These are phyloP conservation scores for Nomada hirtipes DNA, from an alignment of 2,888 invertebrate species.

Conservation along the genomic window DNA sequence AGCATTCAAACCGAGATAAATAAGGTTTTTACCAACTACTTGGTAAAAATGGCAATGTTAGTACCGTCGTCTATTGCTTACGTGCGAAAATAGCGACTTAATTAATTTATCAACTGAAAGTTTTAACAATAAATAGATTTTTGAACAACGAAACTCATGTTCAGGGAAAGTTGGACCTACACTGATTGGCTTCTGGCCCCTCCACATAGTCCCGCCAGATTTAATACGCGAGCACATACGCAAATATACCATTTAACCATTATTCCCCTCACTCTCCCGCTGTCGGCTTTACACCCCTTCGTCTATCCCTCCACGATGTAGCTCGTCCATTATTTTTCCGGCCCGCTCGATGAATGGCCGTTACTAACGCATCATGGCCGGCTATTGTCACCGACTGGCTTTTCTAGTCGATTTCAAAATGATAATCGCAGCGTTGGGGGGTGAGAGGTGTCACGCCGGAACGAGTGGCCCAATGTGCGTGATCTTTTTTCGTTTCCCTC, in stretches of 20 bases:
- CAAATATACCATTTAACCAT: constrained; percentile 2
- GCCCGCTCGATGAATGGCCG: constrained; percentile 76
- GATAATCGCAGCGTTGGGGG: constrained; percentile 75
- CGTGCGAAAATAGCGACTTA: no score
- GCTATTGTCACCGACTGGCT: constrained; percentile 77
- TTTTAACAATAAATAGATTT: no score
- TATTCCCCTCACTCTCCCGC: constrained; percentile 2
- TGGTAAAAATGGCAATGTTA: no score
- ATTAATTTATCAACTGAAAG: no score
- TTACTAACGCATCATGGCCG: constrained; percentile 80
- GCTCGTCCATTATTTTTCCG: constrained; percentile 52
- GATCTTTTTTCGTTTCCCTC: constrained; percentile 58
- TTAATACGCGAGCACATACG: neutral
- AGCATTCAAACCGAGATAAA: no score
- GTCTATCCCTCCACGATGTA: constrained; percentile 34
- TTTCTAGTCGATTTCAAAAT: constrained; percentile 78
- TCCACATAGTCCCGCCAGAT: neutral
- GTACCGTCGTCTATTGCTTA: no score
- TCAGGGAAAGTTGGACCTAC: no score
- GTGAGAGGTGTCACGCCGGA: constrained; percentile 78
- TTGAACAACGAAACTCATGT: no score
- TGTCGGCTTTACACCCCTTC: constrained; percentile 1
- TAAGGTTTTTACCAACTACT: no score
- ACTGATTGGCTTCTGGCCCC: no score
- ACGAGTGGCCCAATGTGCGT: constrained; percentile 66